Evolutionary conservation across 2,797 vertebrate genomes (phyloP).

Genomic region (Xenopus petersii): DNA sequence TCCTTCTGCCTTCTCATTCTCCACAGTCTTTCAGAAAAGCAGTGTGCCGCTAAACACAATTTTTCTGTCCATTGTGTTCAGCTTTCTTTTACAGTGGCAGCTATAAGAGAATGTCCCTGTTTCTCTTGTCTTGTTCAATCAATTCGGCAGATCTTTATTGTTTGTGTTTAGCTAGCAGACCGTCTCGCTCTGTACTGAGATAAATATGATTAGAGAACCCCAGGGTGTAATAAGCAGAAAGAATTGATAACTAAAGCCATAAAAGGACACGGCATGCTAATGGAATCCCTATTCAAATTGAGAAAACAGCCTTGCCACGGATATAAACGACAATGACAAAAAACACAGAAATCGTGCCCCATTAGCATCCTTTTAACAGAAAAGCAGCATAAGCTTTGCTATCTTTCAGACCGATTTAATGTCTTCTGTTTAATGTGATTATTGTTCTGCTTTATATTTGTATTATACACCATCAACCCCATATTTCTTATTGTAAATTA

Average conservation of each 20-base stretch:
- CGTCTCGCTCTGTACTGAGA: slow-evolving; percentile 25
- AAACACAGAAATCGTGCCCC: slow-evolving; percentile 23
- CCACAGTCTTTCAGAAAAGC: not conserved
- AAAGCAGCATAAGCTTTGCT: slow-evolving; percentile 6
- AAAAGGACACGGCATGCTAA: slow-evolving; percentile 32
- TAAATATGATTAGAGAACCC: slow-evolving; percentile 42
- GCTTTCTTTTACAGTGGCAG: slow-evolving; percentile 12
- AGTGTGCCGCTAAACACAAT: not conserved
- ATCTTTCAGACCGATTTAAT: not conserved
- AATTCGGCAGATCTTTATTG: slow-evolving; percentile 37
- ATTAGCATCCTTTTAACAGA: slow-evolving; percentile 26
- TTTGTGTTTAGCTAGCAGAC: slow-evolving; percentile 34
- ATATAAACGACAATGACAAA: slow-evolving; percentile 25
- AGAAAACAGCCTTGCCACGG: slow-evolving; percentile 14
- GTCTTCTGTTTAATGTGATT: not conserved
- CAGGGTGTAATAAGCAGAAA: slow-evolving; percentile 40
- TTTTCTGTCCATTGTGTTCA: slow-evolving; percentile 21
- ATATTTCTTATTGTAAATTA: not conserved
- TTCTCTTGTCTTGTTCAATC: slow-evolving; percentile 38
- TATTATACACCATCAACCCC: no score
- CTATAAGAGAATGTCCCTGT: slow-evolving; percentile 13
- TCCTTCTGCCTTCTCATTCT: not conserved
- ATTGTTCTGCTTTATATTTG: not conserved
- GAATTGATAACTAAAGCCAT: slow-evolving; percentile 35
- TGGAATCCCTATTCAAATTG: slow-evolving; percentile 36